phyloP scores from a whole-genome alignment of 1,140 invertebrate species.

The Sycophaga agraensis region DNA sequence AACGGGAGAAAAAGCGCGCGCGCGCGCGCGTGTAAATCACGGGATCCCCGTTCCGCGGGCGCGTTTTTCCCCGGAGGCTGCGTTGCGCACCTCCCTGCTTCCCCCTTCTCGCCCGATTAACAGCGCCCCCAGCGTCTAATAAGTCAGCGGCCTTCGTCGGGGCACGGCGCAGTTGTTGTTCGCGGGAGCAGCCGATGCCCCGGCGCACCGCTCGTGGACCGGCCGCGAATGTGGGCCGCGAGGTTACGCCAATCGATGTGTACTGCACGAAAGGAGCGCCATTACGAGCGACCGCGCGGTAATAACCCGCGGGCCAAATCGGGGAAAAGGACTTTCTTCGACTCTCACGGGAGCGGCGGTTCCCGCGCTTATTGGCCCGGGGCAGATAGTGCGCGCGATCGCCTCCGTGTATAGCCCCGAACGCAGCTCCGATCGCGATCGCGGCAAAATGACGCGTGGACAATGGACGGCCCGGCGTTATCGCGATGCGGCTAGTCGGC shows the following conservation, averaged over 20 bases:
- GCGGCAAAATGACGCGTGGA: neutral
- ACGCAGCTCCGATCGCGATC: no score
- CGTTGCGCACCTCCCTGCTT: no score
- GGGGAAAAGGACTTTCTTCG: no score
- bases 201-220: neutral
- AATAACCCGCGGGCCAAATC: neutral
- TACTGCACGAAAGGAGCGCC: neutral
- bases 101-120: neutral
- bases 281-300: neutral
- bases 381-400: neutral
- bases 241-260: neutral
- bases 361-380: no score
- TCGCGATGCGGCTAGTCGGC: neutral
- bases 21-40: slow-evolving; percentile 18
- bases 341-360: neutral
- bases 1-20: no score
- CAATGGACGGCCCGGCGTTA: neutral
- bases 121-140: neutral
- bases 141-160: neutral
- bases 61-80: neutral
- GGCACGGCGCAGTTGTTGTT: neutral
- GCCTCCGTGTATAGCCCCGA: neutral
- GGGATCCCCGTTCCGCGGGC: slow-evolving; percentile 7
- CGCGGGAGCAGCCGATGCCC: neutral
- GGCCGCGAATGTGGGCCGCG: neutral